Evolutionary conservation across 2,113 vertebrate genomes (phyloP), one percentile per base, ranked within the genome.

Genomic region (Rhea pennata): DNA sequence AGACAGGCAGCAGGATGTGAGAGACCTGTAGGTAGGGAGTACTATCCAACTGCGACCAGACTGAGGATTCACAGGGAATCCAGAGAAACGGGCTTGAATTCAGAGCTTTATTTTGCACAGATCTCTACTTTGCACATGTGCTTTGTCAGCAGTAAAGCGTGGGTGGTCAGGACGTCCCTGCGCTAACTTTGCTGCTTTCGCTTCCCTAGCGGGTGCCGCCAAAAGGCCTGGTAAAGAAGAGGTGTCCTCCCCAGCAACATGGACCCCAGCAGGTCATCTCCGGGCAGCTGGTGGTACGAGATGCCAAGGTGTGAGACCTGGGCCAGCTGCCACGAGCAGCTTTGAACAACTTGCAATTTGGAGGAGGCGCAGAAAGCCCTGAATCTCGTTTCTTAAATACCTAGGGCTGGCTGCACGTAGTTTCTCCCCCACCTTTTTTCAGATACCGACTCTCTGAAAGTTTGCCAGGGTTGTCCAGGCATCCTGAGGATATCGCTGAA

Each of bases 281-380:
- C 0, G 0, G 56, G 40, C 50, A 83, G 10, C 46, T 64, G 24
- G 14, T 5, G 31, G 17, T 33, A 20, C 20, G 5, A 50, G 64
- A 82, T n/a, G 44, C 29, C 51, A 58, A 62, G 66, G n/a, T 65
- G 70, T 59, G 74, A 84, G 44, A 66, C 39, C 15, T 66, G 10
- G 29, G 21, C 22, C 50, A 71, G 33, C 11, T n/a, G 29, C 1
- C 0, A 36, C 3, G 10, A 88, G 5, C 0, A 0, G 23, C 83
- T 36, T 58, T 54, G 5, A 73, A 87, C 73, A 70, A 0, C 0
- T 8, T 50, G 40, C 31, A 40, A 33, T 40, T 76, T 62, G 14
- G 39, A 23, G 24, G 59, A 91, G 15, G 74, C 40, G 5, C 4
- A 1, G 9, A 20, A 72, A n/a, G 10, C 14, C n/a, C 13, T 88